These are phyloP conservation scores for Chrysomallon squamiferum DNA, from an alignment of 1,140 invertebrate genomes.

Conservation along the genomic window DNA sequence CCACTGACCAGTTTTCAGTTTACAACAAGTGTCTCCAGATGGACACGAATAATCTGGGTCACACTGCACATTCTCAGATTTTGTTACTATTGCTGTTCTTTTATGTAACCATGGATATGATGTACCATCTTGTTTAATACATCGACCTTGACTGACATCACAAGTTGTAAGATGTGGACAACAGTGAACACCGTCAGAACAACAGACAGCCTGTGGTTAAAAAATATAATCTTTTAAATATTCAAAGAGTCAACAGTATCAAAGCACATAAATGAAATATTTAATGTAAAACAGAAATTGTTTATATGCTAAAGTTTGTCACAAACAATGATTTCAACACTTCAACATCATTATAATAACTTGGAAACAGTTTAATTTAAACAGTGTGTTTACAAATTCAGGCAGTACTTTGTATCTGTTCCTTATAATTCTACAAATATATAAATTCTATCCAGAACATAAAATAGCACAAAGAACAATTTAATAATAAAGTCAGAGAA, in stretches of 20 bases:
- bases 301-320: neutral
- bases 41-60: conserved; percentile 19
- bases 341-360: neutral
- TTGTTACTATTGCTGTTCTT: neutral
- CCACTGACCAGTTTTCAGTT: conserved; percentile 1
- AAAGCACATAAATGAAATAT: no score
- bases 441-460: no score
- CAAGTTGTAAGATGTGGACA: conserved; percentile 34
- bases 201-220: conserved; percentile 29
- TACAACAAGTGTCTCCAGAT: conserved; percentile 18
- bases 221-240: neutral
- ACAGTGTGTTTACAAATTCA: no score
- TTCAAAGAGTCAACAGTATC: no score
- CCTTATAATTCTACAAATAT: no score
- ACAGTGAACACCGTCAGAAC: conserved; percentile 33
- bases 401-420: no score
- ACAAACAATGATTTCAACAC: neutral
- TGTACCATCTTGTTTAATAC: neutral
- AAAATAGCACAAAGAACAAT: no score
- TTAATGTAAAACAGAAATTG: neutral
- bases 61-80: neutral
- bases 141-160: conserved; percentile 18
- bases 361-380: no score
- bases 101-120: conserved; percentile 18
- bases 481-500: no score